Percentiles rank a stretch among this genome's conserved stretches.
These are phyloP conservation scores for Podarcis cretensis DNA, from an alignment of 2,113 vertebrate genomes.

Conservation along the genomic window DNA sequence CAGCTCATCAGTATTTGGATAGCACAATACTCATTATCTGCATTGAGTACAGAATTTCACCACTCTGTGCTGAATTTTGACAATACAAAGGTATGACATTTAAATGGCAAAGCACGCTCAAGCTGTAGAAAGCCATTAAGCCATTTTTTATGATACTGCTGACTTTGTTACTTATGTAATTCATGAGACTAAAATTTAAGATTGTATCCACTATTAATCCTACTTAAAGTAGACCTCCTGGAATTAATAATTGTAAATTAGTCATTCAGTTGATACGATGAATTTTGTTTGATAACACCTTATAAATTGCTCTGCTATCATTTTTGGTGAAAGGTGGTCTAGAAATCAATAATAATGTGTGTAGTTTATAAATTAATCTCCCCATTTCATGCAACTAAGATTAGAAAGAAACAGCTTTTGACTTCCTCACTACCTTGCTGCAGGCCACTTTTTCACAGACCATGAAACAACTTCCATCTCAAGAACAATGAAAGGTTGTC, in stretches of 20 bases:
- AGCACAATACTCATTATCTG: not conserved
- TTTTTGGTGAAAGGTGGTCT: too few relatives aligned
- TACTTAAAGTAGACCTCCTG: too few relatives aligned
- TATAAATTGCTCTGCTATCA: too few relatives aligned
- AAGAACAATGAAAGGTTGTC: not conserved
- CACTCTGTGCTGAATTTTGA: not conserved
- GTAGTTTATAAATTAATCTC: too few relatives aligned
- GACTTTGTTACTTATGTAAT: too few relatives aligned
- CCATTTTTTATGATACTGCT: not conserved
- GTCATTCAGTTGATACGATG: too few relatives aligned
- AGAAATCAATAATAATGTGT: too few relatives aligned
- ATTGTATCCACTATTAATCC: too few relatives aligned
- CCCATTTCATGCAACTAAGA: not conserved
- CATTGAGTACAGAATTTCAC: not conserved
- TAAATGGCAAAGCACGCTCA: not conserved
- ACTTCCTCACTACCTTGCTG: too few relatives aligned
- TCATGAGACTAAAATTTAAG: too few relatives aligned
- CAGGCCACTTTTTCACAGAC: not conserved
- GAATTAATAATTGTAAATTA: too few relatives aligned
- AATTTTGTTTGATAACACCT: too few relatives aligned
- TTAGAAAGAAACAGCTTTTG: not conserved
- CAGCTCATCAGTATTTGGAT: not conserved
- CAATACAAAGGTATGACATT: not conserved
- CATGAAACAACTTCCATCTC: not conserved
- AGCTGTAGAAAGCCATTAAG: not conserved